phyloP scores from a whole-genome alignment of 2,113 vertebrate genomes.

The Neogobius melanostomus region DNA sequence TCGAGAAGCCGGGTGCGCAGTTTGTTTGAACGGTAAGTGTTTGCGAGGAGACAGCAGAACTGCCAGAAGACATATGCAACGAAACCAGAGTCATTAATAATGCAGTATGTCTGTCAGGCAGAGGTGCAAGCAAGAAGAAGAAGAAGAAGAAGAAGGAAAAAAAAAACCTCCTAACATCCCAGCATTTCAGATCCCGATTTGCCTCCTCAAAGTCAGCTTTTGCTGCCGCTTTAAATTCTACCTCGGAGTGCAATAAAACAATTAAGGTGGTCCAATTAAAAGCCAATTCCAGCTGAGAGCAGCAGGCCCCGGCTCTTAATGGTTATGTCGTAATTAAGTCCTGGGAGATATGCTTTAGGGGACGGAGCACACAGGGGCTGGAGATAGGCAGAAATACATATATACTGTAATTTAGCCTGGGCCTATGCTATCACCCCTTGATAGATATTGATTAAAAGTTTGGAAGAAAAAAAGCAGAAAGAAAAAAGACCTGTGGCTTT shows the following conservation, averaged over 20 bases:
- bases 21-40: conserved; percentile 31
- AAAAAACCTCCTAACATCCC: conserved; percentile 12
- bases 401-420: conserved; percentile 29
- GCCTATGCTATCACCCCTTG: conserved; percentile 34
- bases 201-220: conserved; percentile 44
- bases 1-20: conserved; percentile 10
- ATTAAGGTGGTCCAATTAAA: conserved; percentile 79
- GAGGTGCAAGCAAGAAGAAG: conserved; percentile 6
- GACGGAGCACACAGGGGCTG: conserved; percentile 40
- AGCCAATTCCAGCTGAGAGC: conserved; percentile 73
- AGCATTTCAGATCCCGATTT: conserved; percentile 24
- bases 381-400: conserved; percentile 27
- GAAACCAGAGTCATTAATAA: conserved; percentile 40
- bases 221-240: conserved; percentile 51
- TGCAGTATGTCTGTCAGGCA: conserved; percentile 24
- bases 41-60: conserved; percentile 17
- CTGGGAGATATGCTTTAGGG: conserved; percentile 62
- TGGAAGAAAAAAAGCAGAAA: neutral
- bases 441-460: conserved; percentile 52
- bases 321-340: conserved; percentile 75
- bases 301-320: conserved; percentile 67
- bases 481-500: conserved; percentile 12
- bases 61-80: conserved; percentile 17
- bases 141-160: no score
- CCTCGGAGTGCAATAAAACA: conserved; percentile 72